Base-by-base conservation (phyloP, 2,888 invertebrate species). In the Drosophila percnosoma region DNA sequence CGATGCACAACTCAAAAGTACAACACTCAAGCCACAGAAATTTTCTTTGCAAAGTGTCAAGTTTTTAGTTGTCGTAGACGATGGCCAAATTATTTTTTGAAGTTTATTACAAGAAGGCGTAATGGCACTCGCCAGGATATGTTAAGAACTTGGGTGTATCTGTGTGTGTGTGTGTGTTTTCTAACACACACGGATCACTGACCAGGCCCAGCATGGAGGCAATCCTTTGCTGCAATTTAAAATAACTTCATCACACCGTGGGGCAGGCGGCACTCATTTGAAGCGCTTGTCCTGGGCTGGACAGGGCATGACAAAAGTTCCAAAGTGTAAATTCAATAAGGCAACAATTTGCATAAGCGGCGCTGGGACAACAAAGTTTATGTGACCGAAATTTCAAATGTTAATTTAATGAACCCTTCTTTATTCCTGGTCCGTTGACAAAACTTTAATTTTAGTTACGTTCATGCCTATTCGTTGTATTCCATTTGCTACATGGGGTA, bases 1-100 rank as follows among this genome's bases (percentile, higher is more conserved):
- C 63, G 40, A 57, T 42, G 67, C 38, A 68, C 59, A 67, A 63
- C 71, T 68, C 61, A 74, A 68, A 78, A 75, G 74, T 71, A 87
- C 83, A 85, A 88, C 79, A 81, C 86, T 74, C 83, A 73, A 70
- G 76, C 89, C 86, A 81, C 86, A 87, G 73, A 90, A 87, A 87
- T 64, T 88, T 90, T 85, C 79, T 73, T 85, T 55, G 83, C 65
- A 86, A 90, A 87, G 89, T 88, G 90, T 90, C 89, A 87, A 90
- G 86, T 88, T 87, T 24, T 86, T 88, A 90, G 90, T 83, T 87
- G 90, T 88, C 87, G 80, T 73, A 83, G 83, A 82, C 81, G 87
- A 55, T 75, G 85, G 64, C 38, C 59, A 84, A 87, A 85, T 85
- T 87, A 84, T 87, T 85, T 87, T 87, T 89, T 89, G 73, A 89